These are phyloP conservation scores for Hippocampus barbouri DNA, from an alignment of 2,113 vertebrate genomes.

Conservation along the genomic window DNA sequence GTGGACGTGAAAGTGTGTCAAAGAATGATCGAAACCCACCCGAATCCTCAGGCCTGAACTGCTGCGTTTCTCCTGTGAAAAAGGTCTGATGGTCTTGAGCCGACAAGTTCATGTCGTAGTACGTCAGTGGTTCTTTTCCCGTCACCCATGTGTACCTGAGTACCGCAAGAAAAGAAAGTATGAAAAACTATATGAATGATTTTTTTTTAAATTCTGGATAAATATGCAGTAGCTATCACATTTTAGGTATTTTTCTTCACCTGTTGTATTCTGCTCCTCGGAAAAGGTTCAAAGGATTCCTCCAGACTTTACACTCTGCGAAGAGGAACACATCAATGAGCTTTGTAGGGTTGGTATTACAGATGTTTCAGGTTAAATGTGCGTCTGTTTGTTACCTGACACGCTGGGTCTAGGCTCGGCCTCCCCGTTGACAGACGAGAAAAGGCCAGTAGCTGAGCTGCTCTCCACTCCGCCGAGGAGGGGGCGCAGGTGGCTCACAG, in stretches of 20 bases:
- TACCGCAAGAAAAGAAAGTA: not conserved
- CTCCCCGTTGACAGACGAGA: constrained; percentile 79
- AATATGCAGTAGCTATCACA: not conserved
- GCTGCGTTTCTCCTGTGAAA: constrained; percentile 92
- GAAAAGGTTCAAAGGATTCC: constrained; percentile 96
- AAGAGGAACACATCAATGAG: constrained; percentile 26
- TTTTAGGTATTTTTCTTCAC: constrained; percentile 56
- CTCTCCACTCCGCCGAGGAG: constrained; percentile 87
- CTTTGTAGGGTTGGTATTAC: not conserved
- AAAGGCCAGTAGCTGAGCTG: constrained; percentile 77
- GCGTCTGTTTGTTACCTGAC: constrained; percentile 76
- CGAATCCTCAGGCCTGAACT: constrained; percentile 87
- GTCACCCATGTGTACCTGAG: constrained; percentile 96
- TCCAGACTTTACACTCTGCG: constrained; percentile 96
- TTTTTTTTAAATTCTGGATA: not conserved
- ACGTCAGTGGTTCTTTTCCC: constrained; percentile 94
- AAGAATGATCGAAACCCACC: constrained; percentile 66
- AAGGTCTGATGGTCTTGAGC: constrained; percentile 98
- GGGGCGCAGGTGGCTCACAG: constrained; percentile 90
- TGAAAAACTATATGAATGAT: not conserved
- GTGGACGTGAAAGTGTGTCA: not conserved
- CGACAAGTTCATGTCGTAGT: constrained; percentile 98
- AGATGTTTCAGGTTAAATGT: not conserved
- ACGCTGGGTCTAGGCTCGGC: constrained; percentile 82
- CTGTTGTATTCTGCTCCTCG: constrained; percentile 98